Base-by-base conservation (phyloP, 2,888 invertebrate species). In the Dasysyrphus tricinctus region DNA sequence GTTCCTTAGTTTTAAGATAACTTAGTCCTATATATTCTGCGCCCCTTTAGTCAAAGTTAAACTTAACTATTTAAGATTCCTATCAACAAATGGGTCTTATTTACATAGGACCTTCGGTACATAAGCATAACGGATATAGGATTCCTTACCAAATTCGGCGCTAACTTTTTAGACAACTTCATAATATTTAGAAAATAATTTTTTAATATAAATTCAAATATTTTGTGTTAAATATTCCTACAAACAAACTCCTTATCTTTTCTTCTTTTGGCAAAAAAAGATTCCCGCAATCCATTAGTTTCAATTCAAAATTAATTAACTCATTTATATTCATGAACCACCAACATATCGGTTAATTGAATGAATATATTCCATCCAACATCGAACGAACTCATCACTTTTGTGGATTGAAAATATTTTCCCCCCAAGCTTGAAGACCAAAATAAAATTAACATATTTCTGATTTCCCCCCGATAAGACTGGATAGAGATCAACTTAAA, bases 381-480 rank as follows among this genome's bases (percentile, higher is more conserved):
- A n/a, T 56, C 54, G 2, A 56, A 56, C 8, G n/a, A 3, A n/a
- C 14, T 54, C 56, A 34, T 5, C n/a, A n/a, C n/a, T 34, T 16
- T 56, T 32, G n/a, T 0, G 29, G 7, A 56, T 54, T 16, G 9
- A 9, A 56, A 16, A 56, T 56, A 34, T 56, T 2, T 24, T 24
- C 3, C n/a, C 32, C n/a, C 32, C 12, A 7, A 12, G n/a, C n/a
- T 9, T 5, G 5, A 56, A 42, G 32, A 11, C 11, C n/a, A 47
- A 47, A 11, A 29, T n/a, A 16, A 49, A 65, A 65, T 65, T 67
- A 7, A 51, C 29, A 67, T 49, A 67, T 12, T 49, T 67, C 37
- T 32, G 54, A 65, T 49, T 16, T 44, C 5, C 63, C 16, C 16
- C 2, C 9, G 16, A 59, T 59, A 59, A 19, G 8, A 59, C 37